Evolutionary conservation across 2,113 vertebrate species (phyloP).

Genomic region (Ornithorhynchus anatinus): DNA sequence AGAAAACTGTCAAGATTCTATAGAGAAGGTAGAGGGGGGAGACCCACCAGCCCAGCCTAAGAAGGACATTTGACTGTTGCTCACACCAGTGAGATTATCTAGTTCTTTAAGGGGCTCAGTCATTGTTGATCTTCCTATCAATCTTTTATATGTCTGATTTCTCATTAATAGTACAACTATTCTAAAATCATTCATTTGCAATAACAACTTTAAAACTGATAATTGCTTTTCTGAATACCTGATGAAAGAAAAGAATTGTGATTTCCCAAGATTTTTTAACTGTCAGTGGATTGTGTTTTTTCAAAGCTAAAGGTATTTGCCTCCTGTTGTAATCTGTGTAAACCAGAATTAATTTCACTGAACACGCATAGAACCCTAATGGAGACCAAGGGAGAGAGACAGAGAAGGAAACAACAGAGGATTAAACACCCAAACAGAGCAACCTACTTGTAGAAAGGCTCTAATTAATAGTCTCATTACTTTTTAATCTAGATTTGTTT

Average conservation of each 20-base stretch:
- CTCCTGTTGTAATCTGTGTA: constrained; percentile 42
- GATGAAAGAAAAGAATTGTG: background rate
- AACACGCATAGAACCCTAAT: constrained; percentile 29
- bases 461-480: constrained; percentile 85
- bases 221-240: background rate
- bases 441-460: constrained; percentile 52
- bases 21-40: no score
- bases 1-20: no score
- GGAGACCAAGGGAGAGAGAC: constrained; percentile 12
- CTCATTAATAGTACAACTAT: no score
- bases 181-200: no score
- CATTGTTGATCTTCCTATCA: background rate
- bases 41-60: background rate
- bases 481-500: constrained; percentile 72
- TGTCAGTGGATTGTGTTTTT: background rate
- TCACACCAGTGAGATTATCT: background rate
- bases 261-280: background rate
- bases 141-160: background rate
- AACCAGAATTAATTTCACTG: constrained; percentile 25
- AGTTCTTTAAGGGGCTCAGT: background rate
- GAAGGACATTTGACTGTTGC: background rate
- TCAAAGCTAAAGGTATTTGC: background rate
- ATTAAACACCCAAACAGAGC: constrained; percentile 40
- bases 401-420: background rate
- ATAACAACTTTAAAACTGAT: background rate